Evolutionary conservation across 2,797 vertebrate species (phyloP), one percentile per base, ranked within the genome.

Genomic region (Paratrypauchen microcephalus): DNA sequence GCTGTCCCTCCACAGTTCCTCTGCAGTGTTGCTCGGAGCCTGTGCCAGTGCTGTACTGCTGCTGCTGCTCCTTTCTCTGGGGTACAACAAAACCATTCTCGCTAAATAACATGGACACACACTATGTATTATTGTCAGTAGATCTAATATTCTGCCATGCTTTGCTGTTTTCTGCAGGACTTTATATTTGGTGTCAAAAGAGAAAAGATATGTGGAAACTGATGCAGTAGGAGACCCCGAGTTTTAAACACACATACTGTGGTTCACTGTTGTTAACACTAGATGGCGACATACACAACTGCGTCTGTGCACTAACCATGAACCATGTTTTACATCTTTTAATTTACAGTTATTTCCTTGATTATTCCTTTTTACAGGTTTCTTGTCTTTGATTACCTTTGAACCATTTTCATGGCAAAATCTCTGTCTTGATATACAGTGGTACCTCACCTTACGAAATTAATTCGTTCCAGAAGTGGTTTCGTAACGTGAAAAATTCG

Each of bases 11-110:
- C 63, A 65, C 60, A 68, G 13, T 66, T 86, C 85, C 26, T 76
- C 82, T 6, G 70, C 78, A 3, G 24, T 57, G 15, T 84, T 92
- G 50, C 84, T 93, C 23, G 68, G 66, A 4, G 58, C 81, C 74
- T 93, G 89, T 85, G 85, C 93, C 69, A 87, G 83, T 15, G 64
- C 88, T 50, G 55, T 90, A 39, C 73, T 94, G n/a, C n/a, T n/a
- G n/a, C n/a, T n/a, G n/a, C n/a, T n/a, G 1, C 78, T 90, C 68
- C 73, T 93, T 62, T 85, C 83, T 66, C 74, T 94, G 12, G 85
- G 91, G 92, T 94, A 88, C 86, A 39, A 68, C 50, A 55, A 24
- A 69, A 50, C 47, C 58, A 30, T 75, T 75, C 69, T 24, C 54
- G 71, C 57, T 62, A 47, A 55, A 59, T 45, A 32, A 77, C 19